A percentile compares a stretch with the other conserved stretches of the same genome.
Evolutionary conservation across 1,140 invertebrate genomes (phyloP).

Genomic region (Vanessa tameamea): DNA sequence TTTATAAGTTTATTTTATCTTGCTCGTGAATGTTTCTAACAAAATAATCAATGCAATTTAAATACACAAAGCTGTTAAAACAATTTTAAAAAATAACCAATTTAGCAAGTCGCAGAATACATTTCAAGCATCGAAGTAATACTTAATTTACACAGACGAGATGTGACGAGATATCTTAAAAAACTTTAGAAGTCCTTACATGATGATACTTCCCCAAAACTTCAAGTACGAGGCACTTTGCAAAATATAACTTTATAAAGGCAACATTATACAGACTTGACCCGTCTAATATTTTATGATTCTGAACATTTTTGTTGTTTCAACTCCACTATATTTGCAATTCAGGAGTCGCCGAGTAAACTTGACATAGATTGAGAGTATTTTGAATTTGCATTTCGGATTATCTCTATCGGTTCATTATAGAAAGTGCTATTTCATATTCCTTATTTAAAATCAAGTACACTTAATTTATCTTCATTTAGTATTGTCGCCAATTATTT

Average conservation of each 20-base stretch:
- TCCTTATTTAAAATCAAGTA: too few species aligned
- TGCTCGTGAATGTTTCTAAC: too few species aligned
- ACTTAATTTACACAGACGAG: conserved; percentile 2
- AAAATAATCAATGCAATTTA: too few species aligned
- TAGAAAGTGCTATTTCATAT: not conserved
- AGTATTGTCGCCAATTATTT: too few species aligned
- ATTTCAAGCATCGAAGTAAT: not conserved
- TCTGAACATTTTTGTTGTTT: conserved; percentile 26
- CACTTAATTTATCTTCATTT: too few species aligned
- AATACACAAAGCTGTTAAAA: too few species aligned
- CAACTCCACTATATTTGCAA: conserved; percentile 20
- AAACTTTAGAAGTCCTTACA: conserved; percentile 18
- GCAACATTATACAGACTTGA: conserved; percentile 35
- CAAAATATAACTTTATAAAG: conserved; percentile 20
- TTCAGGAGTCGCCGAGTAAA: conserved; percentile 13
- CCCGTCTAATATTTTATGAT: conserved; percentile 22
- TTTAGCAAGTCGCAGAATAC: too few species aligned
- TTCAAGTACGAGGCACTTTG: conserved; percentile 11
- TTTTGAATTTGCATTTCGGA: conserved; percentile 13
- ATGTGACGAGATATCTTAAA: conserved; percentile 5
- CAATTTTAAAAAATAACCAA: too few species aligned
- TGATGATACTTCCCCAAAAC: conserved; percentile 14
- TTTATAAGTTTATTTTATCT: too few species aligned
- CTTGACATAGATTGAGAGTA: conserved; percentile 21
- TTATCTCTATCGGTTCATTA: not conserved